Conservation (phyloP, 2,888 invertebrate species). For the Fragum whitleyi region DNA sequence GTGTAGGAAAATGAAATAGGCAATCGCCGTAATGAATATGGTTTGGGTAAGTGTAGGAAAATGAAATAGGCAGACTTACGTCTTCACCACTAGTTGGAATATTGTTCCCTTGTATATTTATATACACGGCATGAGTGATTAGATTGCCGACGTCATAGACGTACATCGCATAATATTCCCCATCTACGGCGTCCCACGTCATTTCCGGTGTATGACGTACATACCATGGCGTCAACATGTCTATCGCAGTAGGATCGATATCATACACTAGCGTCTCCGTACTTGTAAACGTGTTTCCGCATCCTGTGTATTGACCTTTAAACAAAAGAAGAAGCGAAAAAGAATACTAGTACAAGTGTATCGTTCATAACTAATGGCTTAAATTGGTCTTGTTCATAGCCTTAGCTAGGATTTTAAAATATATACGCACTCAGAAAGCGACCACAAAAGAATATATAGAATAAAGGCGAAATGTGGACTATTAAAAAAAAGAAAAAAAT, state of each 20-base stretch:
- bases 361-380: no score
- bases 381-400: no score
- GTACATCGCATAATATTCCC: conserved; percentile 44
- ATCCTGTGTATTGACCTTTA: conserved; percentile 48
- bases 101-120: conserved; percentile 61
- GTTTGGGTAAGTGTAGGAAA: no score
- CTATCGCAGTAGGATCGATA: conserved; percentile 38
- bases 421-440: no score
- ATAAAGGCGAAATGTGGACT: no score
- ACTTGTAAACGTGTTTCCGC: conserved; percentile 41
- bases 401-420: no score
- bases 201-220: conserved; percentile 37
- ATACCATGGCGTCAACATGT: conserved; percentile 46
- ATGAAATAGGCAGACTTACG: background rate
- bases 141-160: conserved; percentile 52
- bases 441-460: no score
- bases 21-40: no score
- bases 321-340: no score
- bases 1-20: no score
- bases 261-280: conserved; percentile 11
- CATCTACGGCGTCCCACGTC: conserved; percentile 1
- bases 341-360: no score
- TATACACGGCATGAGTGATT: conserved; percentile 43
- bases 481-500: no score
- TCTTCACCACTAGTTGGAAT: conserved; percentile 21